These are phyloP conservation scores for Pedetes capensis DNA, from an alignment of 2,113 vertebrate species.

Conservation along the genomic window DNA sequence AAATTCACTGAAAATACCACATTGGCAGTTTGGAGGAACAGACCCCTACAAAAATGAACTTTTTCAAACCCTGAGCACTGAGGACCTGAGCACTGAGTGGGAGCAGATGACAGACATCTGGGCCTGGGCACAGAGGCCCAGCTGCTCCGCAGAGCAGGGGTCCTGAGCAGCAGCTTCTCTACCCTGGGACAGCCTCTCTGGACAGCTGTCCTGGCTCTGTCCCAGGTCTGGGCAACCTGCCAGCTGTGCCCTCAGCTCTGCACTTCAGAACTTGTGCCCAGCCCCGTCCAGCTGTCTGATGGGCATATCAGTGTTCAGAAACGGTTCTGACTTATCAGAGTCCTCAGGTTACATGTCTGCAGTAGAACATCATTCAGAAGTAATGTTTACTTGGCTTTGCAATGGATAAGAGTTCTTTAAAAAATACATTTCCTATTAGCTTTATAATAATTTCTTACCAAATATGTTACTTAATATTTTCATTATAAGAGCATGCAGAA, in stretches of 20 bases:
- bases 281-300: constrained; percentile 2
- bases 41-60: background rate
- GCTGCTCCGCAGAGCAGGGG: background rate
- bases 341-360: background rate
- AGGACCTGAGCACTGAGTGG: background rate
- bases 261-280: background rate
- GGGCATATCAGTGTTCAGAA: background rate
- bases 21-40: background rate
- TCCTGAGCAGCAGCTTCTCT: background rate
- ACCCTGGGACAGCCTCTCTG: background rate
- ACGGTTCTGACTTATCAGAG: background rate
- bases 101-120: constrained; percentile 14
- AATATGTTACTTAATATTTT: constrained; percentile 3
- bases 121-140: background rate
- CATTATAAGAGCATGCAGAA: background rate
- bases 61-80: background rate
- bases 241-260: background rate
- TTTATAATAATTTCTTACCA: constrained; percentile 12
- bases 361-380: background rate
- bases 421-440: background rate
- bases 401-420: background rate
- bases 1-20: background rate
- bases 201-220: constrained; percentile 54
- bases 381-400: background rate
- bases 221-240: constrained; percentile 30